These are phyloP conservation scores for Arctopsyche grandis DNA, from an alignment of 1,140 invertebrate genomes.

Conservation along the genomic window DNA sequence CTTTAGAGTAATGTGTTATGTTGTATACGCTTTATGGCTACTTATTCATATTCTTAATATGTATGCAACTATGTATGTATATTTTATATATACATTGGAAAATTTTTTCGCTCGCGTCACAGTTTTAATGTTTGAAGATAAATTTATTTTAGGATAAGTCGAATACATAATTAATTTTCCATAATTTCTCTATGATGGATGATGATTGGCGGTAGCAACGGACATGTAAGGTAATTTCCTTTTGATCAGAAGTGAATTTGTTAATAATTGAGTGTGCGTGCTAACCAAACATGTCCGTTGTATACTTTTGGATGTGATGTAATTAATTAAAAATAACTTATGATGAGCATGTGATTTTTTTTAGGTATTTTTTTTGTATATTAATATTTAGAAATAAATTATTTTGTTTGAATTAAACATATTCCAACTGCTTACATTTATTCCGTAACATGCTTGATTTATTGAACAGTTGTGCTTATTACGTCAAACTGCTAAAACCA, in stretches of 20 bases:
- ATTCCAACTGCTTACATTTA: too few species aligned
- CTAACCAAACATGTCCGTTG: conserved; percentile 50
- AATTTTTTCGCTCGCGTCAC: too few species aligned
- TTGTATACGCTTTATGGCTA: background rate
- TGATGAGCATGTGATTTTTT: background rate
- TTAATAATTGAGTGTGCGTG: conserved; percentile 49
- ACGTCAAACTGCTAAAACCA: too few species aligned
- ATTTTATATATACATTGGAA: too few species aligned
- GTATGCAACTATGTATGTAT: background rate
- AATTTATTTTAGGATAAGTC: conserved; percentile 39
- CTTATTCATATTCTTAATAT: background rate
- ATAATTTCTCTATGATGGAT: conserved; percentile 26
- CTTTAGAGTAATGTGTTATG: conserved; percentile 1
- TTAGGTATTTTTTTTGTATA: background rate
- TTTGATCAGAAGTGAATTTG: conserved; percentile 31
- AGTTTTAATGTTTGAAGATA: conserved; percentile 42
- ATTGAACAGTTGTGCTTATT: too few species aligned
- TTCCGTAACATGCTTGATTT: too few species aligned
- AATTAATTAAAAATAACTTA: too few species aligned
- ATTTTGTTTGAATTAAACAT: background rate
- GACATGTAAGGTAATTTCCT: conserved; percentile 50
- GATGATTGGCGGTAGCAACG: conserved; percentile 43
- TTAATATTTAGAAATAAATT: background rate
- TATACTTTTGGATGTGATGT: conserved; percentile 37
- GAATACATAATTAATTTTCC: conserved; percentile 10